Evolutionary conservation across 2,797 vertebrate genomes (phyloP).

Genomic region (Chaenodraco wilsoni): DNA sequence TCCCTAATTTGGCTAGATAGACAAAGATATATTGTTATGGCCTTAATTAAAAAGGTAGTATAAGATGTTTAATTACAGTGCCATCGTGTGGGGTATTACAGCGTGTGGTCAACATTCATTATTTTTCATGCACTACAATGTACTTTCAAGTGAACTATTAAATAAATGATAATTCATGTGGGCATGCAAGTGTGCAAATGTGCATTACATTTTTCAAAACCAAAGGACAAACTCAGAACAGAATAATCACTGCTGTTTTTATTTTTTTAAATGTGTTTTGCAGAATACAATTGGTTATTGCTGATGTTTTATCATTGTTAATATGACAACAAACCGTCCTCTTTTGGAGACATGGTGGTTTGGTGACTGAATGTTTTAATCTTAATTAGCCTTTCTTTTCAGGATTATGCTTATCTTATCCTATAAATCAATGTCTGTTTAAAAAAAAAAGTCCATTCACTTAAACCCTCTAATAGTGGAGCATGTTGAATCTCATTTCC

Average conservation of each 20-base stretch:
- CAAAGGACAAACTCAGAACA: not conserved
- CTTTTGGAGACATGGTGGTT: not conserved
- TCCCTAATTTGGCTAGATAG: not conserved
- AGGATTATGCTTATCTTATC: conserved; percentile 6
- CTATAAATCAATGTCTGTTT: not conserved
- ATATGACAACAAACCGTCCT: not conserved
- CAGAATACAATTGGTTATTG: not conserved
- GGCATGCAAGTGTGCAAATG: too few species aligned
- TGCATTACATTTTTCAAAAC: not conserved
- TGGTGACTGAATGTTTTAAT: not conserved
- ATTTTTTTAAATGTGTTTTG: not conserved
- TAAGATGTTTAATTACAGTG: not conserved
- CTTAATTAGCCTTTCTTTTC: conserved; percentile 1
- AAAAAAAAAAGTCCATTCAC: conserved; percentile 2
- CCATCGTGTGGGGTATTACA: not conserved
- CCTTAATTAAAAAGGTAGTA: not conserved
- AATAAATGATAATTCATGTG: not conserved
- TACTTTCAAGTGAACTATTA: not conserved
- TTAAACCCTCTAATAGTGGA: too few species aligned
- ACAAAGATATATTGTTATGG: not conserved
- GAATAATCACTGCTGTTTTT: not conserved
- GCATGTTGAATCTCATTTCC: conserved; percentile 18
- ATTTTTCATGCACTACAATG: not conserved
- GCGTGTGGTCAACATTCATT: not conserved
- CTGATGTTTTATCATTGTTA: not conserved